Conservation (phyloP, 2,888 invertebrate genomes). For the Chymomyza procnemis region DNA sequence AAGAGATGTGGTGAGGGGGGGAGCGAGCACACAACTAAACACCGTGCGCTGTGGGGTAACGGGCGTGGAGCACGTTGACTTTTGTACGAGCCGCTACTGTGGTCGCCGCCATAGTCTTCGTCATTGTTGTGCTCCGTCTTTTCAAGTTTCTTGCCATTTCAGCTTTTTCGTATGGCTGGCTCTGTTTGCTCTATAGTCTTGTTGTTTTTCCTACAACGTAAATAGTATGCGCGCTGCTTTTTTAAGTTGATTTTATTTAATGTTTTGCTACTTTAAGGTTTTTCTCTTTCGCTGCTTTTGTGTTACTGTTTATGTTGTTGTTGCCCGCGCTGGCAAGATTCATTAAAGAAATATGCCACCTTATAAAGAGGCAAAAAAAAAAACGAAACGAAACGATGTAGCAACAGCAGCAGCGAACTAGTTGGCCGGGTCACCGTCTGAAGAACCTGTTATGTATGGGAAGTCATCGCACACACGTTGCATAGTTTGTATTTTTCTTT, state of each 20-base stretch:
- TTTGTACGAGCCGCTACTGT: slow-evolving; percentile 25
- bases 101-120: slow-evolving; percentile 16
- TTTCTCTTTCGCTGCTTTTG: slow-evolving; percentile 17
- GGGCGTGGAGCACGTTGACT: slow-evolving; percentile 62
- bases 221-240: not conserved
- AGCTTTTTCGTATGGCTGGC: slow-evolving; percentile 37
- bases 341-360: slow-evolving; percentile 71
- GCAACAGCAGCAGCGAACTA: slow-evolving; percentile 24
- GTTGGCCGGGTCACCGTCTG: slow-evolving; percentile 21
- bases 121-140: slow-evolving; percentile 18
- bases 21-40: not conserved
- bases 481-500: slow-evolving; percentile 37
- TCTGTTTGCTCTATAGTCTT: not conserved
- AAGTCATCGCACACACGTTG: slow-evolving; percentile 15
- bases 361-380: slow-evolving; percentile 30
- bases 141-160: slow-evolving; percentile 11
- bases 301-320: slow-evolving; percentile 33
- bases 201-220: not conserved
- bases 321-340: slow-evolving; percentile 48
- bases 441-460: slow-evolving; percentile 63
- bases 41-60: slow-evolving; percentile 8
- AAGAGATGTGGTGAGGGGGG: not conserved
- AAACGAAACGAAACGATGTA: slow-evolving; percentile 33
- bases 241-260: not conserved
- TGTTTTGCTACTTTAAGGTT: not conserved